Base-by-base conservation (phyloP, 2,113 vertebrate species). In the Myotis brandtii region DNA sequence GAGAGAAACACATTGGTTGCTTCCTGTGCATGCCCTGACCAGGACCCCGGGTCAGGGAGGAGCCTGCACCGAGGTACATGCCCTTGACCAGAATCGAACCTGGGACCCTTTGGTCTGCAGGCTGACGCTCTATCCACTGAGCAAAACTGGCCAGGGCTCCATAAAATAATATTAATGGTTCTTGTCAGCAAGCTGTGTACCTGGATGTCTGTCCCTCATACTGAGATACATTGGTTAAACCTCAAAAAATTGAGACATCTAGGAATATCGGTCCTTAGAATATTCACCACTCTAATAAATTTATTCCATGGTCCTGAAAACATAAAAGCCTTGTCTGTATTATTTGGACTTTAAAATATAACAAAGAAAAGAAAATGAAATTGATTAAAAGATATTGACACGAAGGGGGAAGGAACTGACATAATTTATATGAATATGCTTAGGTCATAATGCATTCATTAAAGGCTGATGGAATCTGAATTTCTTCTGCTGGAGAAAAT, bases 331-430 rank as follows among this genome's bases (percentile, higher is more conserved):
- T 89, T 69, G 80, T 88, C 62, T 89, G 18, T 34, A 27, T 62
- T 86, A 23, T 95, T 80, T 86, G 48, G 32, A 34, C 9, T 59
- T 94, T 79, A 89, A 75, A 52, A 27, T 91, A 5, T 83, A 59
- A 91, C 80, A 43, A 72, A 76, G 32, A 73, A 82, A 30, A 59
- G 69, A 77, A 43, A 84, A 48, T 5, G 64, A 86, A 86, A 90
- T 90, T 89, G 56, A 90, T 83, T 67, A 34, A 75, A 93, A 73
- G 66, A 59, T 59, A 67, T 77, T 85, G 66, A 77, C 56, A 73
- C 30, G n/a, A 46, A 77, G 23, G 0, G 16, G 40, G n/a, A 79
- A 89, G n/a, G 23, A 70, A 70, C 25, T 48, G 80, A 70, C 23
- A 5, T 67, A 37, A 54, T 43, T 48, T 30, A 21, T 34, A 0